Conservation (phyloP, 1,140 invertebrate species). For the Lamellibrachia luymesi region DNA sequence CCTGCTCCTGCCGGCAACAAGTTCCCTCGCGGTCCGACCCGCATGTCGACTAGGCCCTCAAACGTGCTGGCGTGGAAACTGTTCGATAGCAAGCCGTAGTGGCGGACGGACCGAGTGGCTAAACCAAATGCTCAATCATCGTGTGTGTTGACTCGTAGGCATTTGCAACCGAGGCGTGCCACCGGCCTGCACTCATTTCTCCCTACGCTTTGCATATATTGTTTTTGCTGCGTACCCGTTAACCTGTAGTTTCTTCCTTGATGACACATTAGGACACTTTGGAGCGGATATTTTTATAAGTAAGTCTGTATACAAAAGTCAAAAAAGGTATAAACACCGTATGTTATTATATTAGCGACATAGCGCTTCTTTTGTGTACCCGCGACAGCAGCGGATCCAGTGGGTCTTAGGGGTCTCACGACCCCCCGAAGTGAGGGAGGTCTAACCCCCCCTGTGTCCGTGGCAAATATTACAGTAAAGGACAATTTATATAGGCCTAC, state of each 20-base stretch:
- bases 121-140: not conserved
- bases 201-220: too few relatives aligned
- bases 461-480: too few relatives aligned
- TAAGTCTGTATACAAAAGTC: not conserved
- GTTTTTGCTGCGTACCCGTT: too few relatives aligned
- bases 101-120: not conserved
- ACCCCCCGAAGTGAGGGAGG: too few relatives aligned
- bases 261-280: not conserved
- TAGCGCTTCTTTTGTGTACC: not conserved
- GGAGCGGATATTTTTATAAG: not conserved
- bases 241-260: not conserved
- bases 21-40: slow-evolving; percentile 3
- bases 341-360: not conserved
- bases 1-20: not conserved
- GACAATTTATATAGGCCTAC: too few relatives aligned
- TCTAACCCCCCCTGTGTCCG: too few relatives aligned
- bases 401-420: too few relatives aligned
- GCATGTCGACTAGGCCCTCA: not conserved
- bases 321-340: not conserved
- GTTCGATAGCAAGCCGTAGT: not conserved
- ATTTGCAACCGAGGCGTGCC: not conserved
- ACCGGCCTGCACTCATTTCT: too few relatives aligned
- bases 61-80: slow-evolving; percentile 11
- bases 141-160: not conserved
- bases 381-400: too few relatives aligned